Evolutionary conservation across 1,140 invertebrate genomes (phyloP).

Genomic region (Eurosta solidaginis): DNA sequence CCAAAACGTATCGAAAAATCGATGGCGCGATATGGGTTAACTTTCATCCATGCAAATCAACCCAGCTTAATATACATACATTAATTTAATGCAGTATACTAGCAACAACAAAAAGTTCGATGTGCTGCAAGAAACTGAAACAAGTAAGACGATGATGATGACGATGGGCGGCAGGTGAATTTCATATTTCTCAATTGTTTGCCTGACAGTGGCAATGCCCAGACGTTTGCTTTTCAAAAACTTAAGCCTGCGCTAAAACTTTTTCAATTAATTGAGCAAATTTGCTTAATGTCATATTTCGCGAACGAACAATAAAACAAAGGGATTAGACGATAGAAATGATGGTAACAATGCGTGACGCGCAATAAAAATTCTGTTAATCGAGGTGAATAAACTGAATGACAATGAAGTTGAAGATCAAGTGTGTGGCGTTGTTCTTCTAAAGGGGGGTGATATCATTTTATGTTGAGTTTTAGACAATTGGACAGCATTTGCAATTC

Average conservation of each 20-base stretch:
- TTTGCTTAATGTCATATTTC: slow-evolving; percentile 25
- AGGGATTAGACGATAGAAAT: not conserved
- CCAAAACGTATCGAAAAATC: too few relatives aligned
- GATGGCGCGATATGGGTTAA: too few relatives aligned
- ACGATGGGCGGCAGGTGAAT: not conserved
- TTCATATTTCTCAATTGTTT: not conserved
- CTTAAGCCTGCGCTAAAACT: slow-evolving; percentile 7
- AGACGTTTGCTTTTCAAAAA: not conserved
- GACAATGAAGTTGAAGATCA: not conserved
- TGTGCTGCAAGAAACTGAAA: not conserved
- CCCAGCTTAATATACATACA: too few relatives aligned
- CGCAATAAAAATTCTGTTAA: not conserved
- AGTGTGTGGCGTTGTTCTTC: not conserved
- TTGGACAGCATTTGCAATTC: too few relatives aligned
- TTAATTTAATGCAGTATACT: not conserved
- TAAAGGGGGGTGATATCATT: not conserved
- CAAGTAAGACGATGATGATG: not conserved
- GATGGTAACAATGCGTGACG: not conserved
- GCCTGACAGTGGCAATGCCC: not conserved
- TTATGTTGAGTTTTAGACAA: too few relatives aligned
- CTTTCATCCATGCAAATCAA: too few relatives aligned
- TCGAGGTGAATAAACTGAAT: not conserved
- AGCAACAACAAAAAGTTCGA: not conserved
- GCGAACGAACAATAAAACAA: not conserved
- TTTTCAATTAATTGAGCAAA: slow-evolving; percentile 26